phyloP scores from a whole-genome alignment of 2,888 invertebrate species.

The Fissipunctia ypsillon region DNA sequence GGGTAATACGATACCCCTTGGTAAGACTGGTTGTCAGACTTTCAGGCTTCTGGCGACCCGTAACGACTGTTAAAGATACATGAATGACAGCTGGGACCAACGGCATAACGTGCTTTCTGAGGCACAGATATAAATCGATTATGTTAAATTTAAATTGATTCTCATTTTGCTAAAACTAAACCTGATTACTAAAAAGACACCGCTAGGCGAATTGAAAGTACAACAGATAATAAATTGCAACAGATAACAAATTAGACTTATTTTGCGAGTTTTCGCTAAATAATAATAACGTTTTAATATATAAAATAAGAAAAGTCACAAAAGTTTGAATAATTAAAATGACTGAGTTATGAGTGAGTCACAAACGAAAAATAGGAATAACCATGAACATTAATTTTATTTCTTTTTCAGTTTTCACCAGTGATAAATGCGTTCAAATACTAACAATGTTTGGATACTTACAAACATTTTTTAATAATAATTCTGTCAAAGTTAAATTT shows the following conservation, averaged over 20 bases:
- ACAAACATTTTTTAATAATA: not conserved
- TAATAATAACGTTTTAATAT: not conserved
- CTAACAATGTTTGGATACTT: not conserved
- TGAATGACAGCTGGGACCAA: no score
- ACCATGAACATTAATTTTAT: no score
- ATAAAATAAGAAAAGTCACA: no score
- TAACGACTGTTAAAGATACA: no score
- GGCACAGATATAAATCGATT: not conserved
- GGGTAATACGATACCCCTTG: no score
- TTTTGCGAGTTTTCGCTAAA: not conserved
- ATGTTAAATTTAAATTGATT: not conserved
- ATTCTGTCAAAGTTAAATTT: not conserved
- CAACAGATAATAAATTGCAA: constrained; percentile 29
- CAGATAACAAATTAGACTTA: constrained; percentile 12
- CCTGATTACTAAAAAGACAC: not conserved
- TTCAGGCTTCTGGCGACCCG: no score
- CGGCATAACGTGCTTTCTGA: no score
- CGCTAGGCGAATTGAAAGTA: constrained; percentile 4
- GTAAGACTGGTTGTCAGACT: no score
- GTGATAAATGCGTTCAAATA: constrained; percentile 11
- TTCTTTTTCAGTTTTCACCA: not conserved
- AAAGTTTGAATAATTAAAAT: no score
- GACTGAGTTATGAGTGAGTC: no score
- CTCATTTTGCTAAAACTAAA: no score
- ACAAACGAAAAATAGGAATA: no score